These are phyloP conservation scores for Drymonia ruficornis DNA, from an alignment of 2,888 invertebrate genomes.

Conservation along the genomic window DNA sequence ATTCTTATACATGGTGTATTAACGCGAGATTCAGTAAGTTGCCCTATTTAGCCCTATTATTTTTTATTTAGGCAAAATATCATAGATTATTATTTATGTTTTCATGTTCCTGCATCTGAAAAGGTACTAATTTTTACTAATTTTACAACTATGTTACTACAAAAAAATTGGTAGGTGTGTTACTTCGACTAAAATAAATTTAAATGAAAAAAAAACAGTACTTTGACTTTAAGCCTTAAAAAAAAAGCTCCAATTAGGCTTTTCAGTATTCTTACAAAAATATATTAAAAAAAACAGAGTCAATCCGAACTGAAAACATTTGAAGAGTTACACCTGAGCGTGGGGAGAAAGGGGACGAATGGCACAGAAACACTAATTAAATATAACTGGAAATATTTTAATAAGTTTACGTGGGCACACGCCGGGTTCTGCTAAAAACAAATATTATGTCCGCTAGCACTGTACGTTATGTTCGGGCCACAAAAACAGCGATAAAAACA, in stretches of 20 bases:
- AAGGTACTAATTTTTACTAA: too few relatives aligned
- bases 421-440: conserved; percentile 70
- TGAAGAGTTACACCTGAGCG: conserved; percentile 66
- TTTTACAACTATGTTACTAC: too few relatives aligned
- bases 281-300: conserved; percentile 20
- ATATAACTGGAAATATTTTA: conserved; percentile 82
- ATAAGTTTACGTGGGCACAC: conserved; percentile 78
- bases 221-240: too few relatives aligned
- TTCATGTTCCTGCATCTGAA: too few relatives aligned
- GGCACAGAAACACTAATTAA: conserved; percentile 78
- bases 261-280: background rate
- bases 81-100: too few relatives aligned
- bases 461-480: conserved; percentile 36
- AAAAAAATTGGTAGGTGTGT: too few relatives aligned
- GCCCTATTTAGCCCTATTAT: too few relatives aligned
- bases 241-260: too few relatives aligned
- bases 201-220: too few relatives aligned
- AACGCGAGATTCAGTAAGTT: too few relatives aligned
- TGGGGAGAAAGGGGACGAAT: conserved; percentile 66
- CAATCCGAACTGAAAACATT: conserved; percentile 39
- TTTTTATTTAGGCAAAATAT: too few relatives aligned
- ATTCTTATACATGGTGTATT: conserved; percentile 18
- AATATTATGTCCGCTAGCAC: conserved; percentile 76
- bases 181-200: too few relatives aligned
- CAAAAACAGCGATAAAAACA: conserved; percentile 11